Conservation (phyloP, 2,797 vertebrate species). For the Poeciliopsis paucimaculata region DNA sequence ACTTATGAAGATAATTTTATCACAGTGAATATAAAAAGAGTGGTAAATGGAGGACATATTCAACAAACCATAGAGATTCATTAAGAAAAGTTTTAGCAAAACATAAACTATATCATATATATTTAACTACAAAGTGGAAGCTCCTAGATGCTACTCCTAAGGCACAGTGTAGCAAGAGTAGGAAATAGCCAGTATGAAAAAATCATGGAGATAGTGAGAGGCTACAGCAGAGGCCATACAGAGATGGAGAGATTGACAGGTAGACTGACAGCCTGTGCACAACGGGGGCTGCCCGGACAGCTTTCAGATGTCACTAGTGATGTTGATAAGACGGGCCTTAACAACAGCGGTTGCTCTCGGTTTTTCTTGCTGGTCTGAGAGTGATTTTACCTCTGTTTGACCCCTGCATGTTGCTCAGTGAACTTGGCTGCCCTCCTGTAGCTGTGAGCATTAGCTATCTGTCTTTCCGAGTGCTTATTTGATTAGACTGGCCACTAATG, state of each 20-base stretch:
- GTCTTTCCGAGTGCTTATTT: conserved; percentile 67
- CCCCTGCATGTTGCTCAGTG: conserved; percentile 54
- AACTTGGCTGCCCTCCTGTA: conserved; percentile 57
- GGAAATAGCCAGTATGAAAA: conserved; percentile 26
- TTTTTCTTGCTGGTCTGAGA: conserved; percentile 43
- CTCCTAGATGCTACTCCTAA: conserved; percentile 23
- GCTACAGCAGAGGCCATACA: conserved; percentile 29
- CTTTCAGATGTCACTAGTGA: conserved; percentile 62
- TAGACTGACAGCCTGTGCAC: conserved; percentile 64
- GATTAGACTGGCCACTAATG: conserved; percentile 76
- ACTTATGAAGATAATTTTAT: neutral
- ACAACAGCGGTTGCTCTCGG: conserved; percentile 44
- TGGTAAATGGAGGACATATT: neutral
- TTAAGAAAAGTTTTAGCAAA: neutral
- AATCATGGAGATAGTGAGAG: conserved; percentile 27
- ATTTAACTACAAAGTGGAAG: neutral
- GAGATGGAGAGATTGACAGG: conserved; percentile 52
- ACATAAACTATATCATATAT: neutral
- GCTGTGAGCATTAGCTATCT: conserved; percentile 56
- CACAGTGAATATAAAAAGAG: neutral
- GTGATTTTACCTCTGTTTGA: conserved; percentile 66
- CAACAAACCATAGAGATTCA: neutral
- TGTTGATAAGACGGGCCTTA: conserved; percentile 53
- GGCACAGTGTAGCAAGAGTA: conserved; percentile 24
- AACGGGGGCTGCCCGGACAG: conserved; percentile 37